phyloP scores from a whole-genome alignment of 2,888 invertebrate species.

The Malachius bipustulatus region DNA sequence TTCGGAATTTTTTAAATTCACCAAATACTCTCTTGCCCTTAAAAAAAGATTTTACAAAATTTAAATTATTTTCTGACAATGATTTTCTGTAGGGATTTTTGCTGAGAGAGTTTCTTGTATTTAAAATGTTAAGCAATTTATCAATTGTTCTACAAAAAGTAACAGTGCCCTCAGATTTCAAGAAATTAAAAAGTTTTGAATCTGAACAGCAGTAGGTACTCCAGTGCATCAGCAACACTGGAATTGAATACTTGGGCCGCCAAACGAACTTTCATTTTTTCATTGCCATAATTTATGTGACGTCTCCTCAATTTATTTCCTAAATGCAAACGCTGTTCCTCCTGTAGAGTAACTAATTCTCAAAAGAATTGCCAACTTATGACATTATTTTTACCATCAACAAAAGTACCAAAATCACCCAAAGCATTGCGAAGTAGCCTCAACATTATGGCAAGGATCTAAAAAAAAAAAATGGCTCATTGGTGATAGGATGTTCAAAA shows the following conservation, averaged over 20 bases:
- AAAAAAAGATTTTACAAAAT: neutral
- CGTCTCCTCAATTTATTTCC: constrained; percentile 11
- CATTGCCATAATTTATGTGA: constrained; percentile 12
- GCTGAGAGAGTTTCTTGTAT: constrained; percentile 13
- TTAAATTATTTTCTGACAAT: constrained; percentile 1
- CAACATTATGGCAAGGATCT: constrained; percentile 10
- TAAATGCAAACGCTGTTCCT: constrained; percentile 13
- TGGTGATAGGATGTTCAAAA: constrained; percentile 5
- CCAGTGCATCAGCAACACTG: constrained; percentile 18
- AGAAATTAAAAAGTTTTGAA: constrained; percentile 13
- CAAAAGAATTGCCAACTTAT: no score
- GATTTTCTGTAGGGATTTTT: constrained; percentile 6
- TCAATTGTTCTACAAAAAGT: constrained; percentile 18
- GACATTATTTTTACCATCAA: no score
- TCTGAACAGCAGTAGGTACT: constrained; percentile 12
- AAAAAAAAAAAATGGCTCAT: constrained; percentile 5
- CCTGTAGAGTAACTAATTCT: constrained; percentile 18
- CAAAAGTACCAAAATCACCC: constrained; percentile 1
- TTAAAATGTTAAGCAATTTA: constrained; percentile 21
- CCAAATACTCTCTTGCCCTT: neutral
- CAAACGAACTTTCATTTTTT: no score
- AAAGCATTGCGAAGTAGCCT: constrained; percentile 9
- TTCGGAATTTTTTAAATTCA: neutral
- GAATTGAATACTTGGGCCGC: constrained; percentile 21
- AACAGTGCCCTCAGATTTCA: constrained; percentile 17